Percentiles rank a stretch among this genome's conserved stretches.
phyloP scores from a whole-genome alignment of 35 echinoderm and acorn worm genomes.

The Hemicentrotus pulcherrimus region DNA sequence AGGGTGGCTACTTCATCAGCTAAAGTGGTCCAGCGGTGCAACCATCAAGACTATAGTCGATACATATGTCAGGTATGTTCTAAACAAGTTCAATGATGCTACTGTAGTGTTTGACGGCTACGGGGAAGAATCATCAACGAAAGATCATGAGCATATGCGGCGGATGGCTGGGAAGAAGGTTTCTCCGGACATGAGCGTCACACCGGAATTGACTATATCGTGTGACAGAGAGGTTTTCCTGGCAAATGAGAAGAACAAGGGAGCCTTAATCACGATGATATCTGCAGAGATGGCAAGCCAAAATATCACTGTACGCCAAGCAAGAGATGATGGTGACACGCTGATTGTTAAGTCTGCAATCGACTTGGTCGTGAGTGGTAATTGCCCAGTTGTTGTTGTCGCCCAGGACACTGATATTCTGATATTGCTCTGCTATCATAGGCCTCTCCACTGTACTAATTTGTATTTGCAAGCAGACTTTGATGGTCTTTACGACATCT shows the following conservation, averaged over 20 bases:
- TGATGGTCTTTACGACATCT: slow-evolving; percentile 73
- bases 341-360: slow-evolving; percentile 71
- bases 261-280: slow-evolving; percentile 49
- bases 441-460: slow-evolving; percentile 57
- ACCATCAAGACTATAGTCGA: slow-evolving; percentile 66
- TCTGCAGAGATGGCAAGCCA: slow-evolving; percentile 54
- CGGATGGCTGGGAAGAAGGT: slow-evolving; percentile 63
- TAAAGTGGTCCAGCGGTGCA: slow-evolving; percentile 58
- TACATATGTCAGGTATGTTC: slow-evolving; percentile 64
- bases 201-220: slow-evolving; percentile 54
- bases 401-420: slow-evolving; percentile 71
- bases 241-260: slow-evolving; percentile 75
- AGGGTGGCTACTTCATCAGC: slow-evolving; percentile 63
- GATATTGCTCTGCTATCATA: slow-evolving; percentile 71
- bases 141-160: slow-evolving; percentile 57
- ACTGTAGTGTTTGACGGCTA: too few species aligned
- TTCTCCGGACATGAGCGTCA: slow-evolving; percentile 63
- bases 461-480: slow-evolving; percentile 67
- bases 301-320: slow-evolving; percentile 65
- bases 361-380: slow-evolving; percentile 47
- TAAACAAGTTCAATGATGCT: slow-evolving; percentile 50
- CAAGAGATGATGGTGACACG: slow-evolving; percentile 73
- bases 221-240: slow-evolving; percentile 76
- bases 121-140: slow-evolving; percentile 60
- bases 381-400: slow-evolving; percentile 53